phyloP scores from a whole-genome alignment of 2,113 vertebrate species.

The Verasper variegatus region DNA sequence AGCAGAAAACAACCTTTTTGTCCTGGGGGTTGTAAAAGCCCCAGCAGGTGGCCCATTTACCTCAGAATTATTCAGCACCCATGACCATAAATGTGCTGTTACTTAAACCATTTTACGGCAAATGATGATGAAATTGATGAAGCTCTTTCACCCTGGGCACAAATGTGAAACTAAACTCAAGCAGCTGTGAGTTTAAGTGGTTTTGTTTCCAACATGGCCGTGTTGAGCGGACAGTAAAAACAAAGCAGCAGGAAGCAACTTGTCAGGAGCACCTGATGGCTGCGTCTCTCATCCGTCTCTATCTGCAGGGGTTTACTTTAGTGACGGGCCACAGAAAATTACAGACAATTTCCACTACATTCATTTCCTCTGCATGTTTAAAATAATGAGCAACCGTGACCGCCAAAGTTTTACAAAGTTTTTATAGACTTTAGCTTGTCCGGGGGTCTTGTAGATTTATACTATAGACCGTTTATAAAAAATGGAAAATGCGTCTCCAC shows the following conservation, averaged over 20 bases:
- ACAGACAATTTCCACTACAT: background rate
- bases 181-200: conserved; percentile 45
- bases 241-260: conserved; percentile 53
- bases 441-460: too few relatives aligned
- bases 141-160: background rate
- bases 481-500: too few relatives aligned
- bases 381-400: background rate
- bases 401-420: too few relatives aligned
- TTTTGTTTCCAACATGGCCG: conserved; percentile 4
- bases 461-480: too few relatives aligned
- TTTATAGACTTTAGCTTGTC: too few relatives aligned
- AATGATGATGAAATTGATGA: background rate
- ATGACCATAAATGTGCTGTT: background rate
- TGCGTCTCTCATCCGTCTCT: conserved; percentile 32
- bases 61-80: background rate
- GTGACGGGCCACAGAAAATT: background rate
- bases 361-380: background rate
- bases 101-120: background rate
- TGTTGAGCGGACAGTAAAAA: conserved; percentile 60
- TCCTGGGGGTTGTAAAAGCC: background rate
- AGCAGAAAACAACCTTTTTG: background rate
- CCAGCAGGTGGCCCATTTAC: background rate
- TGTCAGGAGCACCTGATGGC: conserved; percentile 66
- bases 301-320: conserved; percentile 28
- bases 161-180: conserved; percentile 16